Conservation (phyloP, 53 echinoderm and acorn worm genomes). For the Zoroaster sp. region DNA sequence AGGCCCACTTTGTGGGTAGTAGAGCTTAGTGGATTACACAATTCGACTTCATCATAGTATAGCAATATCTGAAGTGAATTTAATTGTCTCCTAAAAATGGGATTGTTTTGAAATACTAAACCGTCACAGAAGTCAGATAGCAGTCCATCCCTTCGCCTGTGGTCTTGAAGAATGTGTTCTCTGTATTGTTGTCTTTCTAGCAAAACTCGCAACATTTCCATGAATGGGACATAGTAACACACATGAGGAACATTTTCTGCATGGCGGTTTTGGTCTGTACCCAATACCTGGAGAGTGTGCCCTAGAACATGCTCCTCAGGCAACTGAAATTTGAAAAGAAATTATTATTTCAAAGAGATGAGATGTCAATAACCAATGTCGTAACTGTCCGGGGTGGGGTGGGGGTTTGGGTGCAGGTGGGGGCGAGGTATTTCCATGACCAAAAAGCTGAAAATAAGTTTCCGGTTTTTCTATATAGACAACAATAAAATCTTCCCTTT, state of each 20-base stretch:
- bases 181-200: conserved; percentile 27
- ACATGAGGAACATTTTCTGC: conserved; percentile 20
- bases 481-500: background rate
- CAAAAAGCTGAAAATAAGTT: background rate
- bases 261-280: conserved; percentile 21
- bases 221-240: conserved; percentile 19
- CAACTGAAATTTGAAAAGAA: conserved; percentile 14
- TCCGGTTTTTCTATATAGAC: background rate
- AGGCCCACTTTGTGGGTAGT: background rate
- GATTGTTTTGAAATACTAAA: background rate
- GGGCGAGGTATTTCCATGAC: background rate
- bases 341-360: no score
- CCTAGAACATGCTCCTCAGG: conserved; percentile 17
- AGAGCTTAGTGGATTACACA: background rate
- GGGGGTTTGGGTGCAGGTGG: no score
- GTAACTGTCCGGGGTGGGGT: background rate
- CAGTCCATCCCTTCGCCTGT: conserved; percentile 27
- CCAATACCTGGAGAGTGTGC: conserved; percentile 21
- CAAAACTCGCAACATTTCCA: conserved; percentile 8
- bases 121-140: conserved; percentile 39
- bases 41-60: background rate
- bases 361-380: no score
- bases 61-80: background rate
- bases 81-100: conserved; percentile 9
- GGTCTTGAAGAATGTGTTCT: conserved; percentile 13